Evolutionary conservation across 2,113 vertebrate genomes (phyloP).

Genomic region (Crotophaga sulcirostris): DNA sequence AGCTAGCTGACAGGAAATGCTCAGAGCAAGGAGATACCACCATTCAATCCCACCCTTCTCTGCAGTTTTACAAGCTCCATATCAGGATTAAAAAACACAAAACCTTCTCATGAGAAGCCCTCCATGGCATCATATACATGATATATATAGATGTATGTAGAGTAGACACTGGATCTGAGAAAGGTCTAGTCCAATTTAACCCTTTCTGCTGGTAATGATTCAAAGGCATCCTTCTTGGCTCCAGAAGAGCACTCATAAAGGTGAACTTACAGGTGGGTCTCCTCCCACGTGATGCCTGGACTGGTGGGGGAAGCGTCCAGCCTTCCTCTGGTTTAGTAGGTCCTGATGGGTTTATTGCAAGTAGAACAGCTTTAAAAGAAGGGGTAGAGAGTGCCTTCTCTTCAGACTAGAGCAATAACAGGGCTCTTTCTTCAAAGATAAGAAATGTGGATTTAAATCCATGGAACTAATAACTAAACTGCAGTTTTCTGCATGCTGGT

Average conservation of each 20-base stretch:
- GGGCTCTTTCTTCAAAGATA: background rate
- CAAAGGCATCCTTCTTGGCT: background rate
- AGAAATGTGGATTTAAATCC: background rate
- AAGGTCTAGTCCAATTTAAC: background rate
- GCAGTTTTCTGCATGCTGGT: background rate
- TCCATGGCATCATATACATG: background rate
- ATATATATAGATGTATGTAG: too few species aligned
- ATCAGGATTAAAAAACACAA: background rate
- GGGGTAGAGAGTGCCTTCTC: background rate
- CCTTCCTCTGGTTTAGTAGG: background rate
- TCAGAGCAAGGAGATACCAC: background rate
- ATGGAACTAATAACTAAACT: background rate
- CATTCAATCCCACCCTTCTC: background rate
- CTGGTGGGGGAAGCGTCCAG: background rate
- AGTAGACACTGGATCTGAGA: background rate
- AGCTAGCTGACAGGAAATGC: background rate
- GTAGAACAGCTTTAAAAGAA: background rate
- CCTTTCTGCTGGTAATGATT: background rate
- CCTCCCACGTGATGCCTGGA: background rate
- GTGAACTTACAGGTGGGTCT: background rate
- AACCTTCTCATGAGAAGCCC: background rate
- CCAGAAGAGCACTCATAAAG: background rate
- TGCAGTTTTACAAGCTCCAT: background rate
- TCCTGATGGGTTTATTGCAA: rapidly evolving
- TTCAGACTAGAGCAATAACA: background rate